Conservation (phyloP, 1,140 invertebrate genomes). For the Listronotus bonariensis region DNA sequence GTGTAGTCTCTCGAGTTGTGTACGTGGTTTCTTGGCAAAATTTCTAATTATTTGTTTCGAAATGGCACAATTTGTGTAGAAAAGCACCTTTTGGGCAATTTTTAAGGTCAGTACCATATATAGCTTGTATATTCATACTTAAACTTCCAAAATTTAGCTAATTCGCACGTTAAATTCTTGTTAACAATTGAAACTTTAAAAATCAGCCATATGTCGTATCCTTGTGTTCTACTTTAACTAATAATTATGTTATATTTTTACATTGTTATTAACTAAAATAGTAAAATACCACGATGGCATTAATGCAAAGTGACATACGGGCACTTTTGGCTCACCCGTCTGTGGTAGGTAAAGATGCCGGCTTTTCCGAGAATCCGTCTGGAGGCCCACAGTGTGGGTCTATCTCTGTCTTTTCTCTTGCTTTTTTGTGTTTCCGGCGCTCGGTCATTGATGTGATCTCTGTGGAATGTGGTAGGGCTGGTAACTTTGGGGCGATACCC, state of each 20-base stretch:
- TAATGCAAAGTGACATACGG: conserved; percentile 2
- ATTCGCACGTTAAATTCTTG: too few species aligned
- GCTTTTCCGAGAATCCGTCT: conserved; percentile 46
- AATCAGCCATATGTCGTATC: conserved; percentile 40
- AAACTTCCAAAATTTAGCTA: not conserved
- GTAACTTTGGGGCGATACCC: conserved; percentile 36
- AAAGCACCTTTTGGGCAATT: conserved; percentile 8
- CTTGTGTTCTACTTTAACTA: conserved; percentile 24
- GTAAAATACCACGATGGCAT: too few species aligned
- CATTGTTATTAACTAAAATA: too few species aligned
- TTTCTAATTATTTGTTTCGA: not conserved
- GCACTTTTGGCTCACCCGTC: conserved; percentile 9
- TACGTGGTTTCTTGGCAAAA: conserved; percentile 14
- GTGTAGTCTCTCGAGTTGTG: conserved; percentile 10
- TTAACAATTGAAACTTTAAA: conserved; percentile 1
- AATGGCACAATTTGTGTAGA: conserved; percentile 6
- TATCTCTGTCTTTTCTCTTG: conserved; percentile 37
- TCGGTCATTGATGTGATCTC: conserved; percentile 57
- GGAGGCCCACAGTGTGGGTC: conserved; percentile 39
- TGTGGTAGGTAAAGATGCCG: conserved; percentile 30
- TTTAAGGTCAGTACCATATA: conserved; percentile 24
- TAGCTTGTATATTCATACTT: too few species aligned
- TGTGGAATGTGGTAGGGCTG: conserved; percentile 55
- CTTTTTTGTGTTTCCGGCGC: conserved; percentile 51
- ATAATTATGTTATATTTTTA: too few species aligned